A percentile compares a stretch with the other conserved stretches of the same genome.
These are phyloP conservation scores for Addax nasomaculatus DNA, from an alignment of 2,113 vertebrate species.

Conservation along the genomic window DNA sequence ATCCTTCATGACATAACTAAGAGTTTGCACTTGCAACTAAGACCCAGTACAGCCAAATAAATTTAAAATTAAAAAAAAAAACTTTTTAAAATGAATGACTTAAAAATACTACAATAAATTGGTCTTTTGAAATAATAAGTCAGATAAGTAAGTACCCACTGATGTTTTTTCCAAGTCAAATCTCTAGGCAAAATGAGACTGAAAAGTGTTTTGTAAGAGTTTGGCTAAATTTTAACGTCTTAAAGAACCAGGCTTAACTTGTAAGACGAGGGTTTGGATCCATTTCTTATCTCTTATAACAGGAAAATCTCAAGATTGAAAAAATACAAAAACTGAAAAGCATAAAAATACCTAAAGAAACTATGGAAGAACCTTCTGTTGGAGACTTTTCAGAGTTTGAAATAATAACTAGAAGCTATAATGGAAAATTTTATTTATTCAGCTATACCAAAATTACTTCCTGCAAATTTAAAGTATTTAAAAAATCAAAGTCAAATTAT, in stretches of 20 bases:
- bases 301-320: background rate
- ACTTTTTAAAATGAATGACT: background rate
- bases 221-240: background rate
- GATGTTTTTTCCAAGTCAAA: background rate
- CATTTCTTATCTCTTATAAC: background rate
- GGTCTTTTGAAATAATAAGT: background rate
- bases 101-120: background rate
- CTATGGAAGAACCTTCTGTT: background rate
- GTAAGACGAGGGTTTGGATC: background rate
- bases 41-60: background rate
- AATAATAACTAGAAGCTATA: background rate
- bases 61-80: background rate
- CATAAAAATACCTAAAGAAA: constrained; percentile 4
- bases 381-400: background rate
- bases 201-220: background rate
- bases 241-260: background rate
- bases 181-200: background rate
- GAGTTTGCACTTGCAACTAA: background rate
- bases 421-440: background rate
- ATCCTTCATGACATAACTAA: background rate
- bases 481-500: constrained; percentile 5
- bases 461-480: background rate
- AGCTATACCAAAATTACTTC: constrained; percentile 9
- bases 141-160: background rate
- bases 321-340: background rate